Percentiles rank a stretch among this genome's conserved stretches.
phyloP scores from a whole-genome alignment of 2,888 invertebrate genomes.

The Pristionchus mayeri region DNA sequence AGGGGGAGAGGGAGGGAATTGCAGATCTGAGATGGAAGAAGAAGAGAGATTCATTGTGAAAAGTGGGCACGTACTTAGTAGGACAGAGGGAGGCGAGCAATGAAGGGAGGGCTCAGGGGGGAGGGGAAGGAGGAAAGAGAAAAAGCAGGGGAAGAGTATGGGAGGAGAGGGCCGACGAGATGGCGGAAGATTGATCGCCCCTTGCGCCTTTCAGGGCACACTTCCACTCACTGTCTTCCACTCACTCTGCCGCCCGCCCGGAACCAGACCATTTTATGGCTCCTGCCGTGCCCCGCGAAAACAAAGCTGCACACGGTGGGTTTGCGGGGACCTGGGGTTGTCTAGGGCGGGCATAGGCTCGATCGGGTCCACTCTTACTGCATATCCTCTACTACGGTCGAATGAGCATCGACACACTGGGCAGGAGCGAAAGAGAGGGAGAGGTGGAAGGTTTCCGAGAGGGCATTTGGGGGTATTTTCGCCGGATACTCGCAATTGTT shows the following conservation, averaged over 20 bases:
- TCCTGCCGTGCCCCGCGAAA: background rate
- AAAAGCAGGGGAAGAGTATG: background rate
- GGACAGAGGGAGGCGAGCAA: background rate
- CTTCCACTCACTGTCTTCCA: too few species aligned
- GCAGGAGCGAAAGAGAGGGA: background rate
- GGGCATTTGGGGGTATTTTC: background rate
- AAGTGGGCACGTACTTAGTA: slow-evolving; percentile 21
- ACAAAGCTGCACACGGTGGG: background rate
- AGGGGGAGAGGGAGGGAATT: background rate
- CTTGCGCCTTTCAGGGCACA: too few species aligned
- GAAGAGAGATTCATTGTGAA: background rate
- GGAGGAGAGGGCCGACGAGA: background rate
- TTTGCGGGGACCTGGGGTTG: background rate
- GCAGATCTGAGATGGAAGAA: slow-evolving; percentile 13
- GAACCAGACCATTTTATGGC: background rate
- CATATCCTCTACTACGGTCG: background rate
- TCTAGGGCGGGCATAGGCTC: background rate
- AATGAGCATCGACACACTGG: background rate
- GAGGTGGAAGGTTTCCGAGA: background rate
- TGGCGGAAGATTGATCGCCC: slow-evolving; percentile 32
- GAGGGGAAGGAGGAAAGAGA: background rate
- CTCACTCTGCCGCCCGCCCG: too few species aligned
- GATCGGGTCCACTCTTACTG: background rate
- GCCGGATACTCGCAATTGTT: too few species aligned
- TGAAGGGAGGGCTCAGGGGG: background rate